Percentiles rank a stretch among this genome's conserved stretches.
phyloP scores from a whole-genome alignment of 23 tunicate species.

The Oikopleura vanhoeffeni region DNA sequence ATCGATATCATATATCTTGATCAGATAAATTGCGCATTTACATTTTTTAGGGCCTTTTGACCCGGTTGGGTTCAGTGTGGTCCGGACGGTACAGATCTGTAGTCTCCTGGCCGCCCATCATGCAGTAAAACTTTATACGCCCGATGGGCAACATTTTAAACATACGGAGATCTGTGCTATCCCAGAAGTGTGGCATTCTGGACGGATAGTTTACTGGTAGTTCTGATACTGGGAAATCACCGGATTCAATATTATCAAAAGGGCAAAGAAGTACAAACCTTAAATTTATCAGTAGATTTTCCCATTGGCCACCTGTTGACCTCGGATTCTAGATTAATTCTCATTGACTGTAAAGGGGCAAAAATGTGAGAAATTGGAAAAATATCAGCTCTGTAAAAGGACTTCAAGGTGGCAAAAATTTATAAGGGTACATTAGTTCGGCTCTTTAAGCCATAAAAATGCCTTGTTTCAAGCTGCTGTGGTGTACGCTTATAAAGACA shows the following conservation, averaged over 20 bases:
- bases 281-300: not conserved
- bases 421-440: not conserved
- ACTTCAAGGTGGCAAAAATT: not conserved
- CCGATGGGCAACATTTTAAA: conserved; percentile 14
- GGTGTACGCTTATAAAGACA: too few species aligned
- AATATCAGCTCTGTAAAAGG: conserved; percentile 17
- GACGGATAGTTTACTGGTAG: not conserved
- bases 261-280: not conserved
- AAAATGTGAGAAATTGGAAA: conserved; percentile 18
- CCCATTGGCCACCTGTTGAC: not conserved
- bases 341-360: conserved; percentile 17
- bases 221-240: not conserved
- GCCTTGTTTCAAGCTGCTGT: too few species aligned
- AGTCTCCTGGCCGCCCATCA: conserved; percentile 12
- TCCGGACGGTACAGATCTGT: not conserved
- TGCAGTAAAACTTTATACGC: not conserved
- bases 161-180: conserved; percentile 3
- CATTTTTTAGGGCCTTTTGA: conserved; percentile 13
- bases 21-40: too few species aligned
- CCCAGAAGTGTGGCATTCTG: conserved; percentile 10
- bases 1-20: too few species aligned
- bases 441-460: too few species aligned
- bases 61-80: not conserved
- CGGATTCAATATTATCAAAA: not conserved
- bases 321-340: conserved; percentile 8